Conservation (phyloP, 2,113 vertebrate species). For the Phycodurus eques region DNA sequence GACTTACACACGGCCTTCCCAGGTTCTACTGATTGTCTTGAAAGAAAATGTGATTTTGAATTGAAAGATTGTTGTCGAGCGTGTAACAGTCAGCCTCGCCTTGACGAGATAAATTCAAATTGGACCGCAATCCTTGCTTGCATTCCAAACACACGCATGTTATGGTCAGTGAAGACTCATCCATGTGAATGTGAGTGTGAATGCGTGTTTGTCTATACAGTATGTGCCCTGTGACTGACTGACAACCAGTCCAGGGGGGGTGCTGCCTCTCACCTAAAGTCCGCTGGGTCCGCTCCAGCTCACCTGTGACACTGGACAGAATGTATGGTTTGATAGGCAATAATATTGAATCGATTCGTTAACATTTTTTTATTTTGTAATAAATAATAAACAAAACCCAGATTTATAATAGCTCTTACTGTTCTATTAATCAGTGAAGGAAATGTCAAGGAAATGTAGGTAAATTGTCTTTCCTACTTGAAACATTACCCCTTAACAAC, state of each 20-base stretch:
- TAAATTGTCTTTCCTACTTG: no score
- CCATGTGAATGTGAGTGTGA: neutral
- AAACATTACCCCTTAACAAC: slow-evolving; percentile 60
- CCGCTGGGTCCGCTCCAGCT: no score
- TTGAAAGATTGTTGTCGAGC: neutral
- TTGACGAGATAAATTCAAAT: neutral
- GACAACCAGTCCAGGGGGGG: no score
- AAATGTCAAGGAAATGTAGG: neutral
- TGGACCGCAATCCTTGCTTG: neutral
- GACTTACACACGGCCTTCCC: no score
- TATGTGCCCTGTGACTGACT: neutral
- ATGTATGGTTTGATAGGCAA: no score
- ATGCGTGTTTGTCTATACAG: neutral
- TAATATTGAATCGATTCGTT: no score
- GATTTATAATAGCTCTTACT: no score
- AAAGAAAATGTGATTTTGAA: neutral
- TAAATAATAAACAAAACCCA: no score
- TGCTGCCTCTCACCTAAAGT: neutral
- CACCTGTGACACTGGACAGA: neutral
- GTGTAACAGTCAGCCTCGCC: neutral
- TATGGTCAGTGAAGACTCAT: neutral
- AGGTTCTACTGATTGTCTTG: neutral
- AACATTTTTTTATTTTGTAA: no score
- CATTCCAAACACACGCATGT: neutral
- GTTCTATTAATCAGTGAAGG: neutral